Base-by-base conservation (phyloP, 2,797 vertebrate genomes). In the Geotrypetes seraphini region DNA sequence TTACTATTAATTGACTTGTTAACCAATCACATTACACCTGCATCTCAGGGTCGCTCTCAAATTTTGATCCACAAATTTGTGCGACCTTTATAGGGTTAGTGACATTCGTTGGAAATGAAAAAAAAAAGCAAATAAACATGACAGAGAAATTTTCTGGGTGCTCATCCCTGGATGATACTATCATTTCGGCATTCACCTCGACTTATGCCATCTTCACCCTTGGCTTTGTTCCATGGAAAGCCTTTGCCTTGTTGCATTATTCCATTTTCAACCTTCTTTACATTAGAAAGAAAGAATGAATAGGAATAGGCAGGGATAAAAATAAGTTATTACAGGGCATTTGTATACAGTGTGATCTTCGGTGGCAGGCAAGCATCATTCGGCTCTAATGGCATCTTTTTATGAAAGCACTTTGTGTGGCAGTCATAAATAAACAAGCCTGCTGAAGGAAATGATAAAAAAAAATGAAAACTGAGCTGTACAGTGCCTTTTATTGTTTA, bases 391-490 rank as follows among this genome's bases (percentile, higher is more conserved):
- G 42, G 31, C 54, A 34, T 64, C 39, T 51, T 51, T 52, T 43
- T 4, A 11, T 31, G 24, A 26, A 40, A 66, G 53, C 1, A 10
- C 52, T 60, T 49, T 33, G 25, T n/a, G n/a, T 53, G 36, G 43
- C 33, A 28, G 38, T 40, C 47, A 43, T 62, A 63, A 75, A 66
- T 49, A 55, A 66, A 43, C 50, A 53, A 30, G 36, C 35, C 0
- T 23, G 31, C 48, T 44, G 54, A 68, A 51, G 46, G 49, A 42
- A 41, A 53, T 0, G 51, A 56, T 53, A 63, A 53, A 28, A 25
- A 30, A 12, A 50, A 49, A 43, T 51, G 52, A 73, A 76, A 77
- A 76, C 66, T 46, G 64, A 76, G 67, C 73, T 65, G 65, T 33
- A n/a, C 5, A 1, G 34, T 39, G 10, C 52, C 51, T 53, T 57